Percentiles rank a stretch among this genome's conserved stretches.
Evolutionary conservation across 2,888 invertebrate genomes (phyloP).

Genomic region (Drosophila melanocephala): DNA sequence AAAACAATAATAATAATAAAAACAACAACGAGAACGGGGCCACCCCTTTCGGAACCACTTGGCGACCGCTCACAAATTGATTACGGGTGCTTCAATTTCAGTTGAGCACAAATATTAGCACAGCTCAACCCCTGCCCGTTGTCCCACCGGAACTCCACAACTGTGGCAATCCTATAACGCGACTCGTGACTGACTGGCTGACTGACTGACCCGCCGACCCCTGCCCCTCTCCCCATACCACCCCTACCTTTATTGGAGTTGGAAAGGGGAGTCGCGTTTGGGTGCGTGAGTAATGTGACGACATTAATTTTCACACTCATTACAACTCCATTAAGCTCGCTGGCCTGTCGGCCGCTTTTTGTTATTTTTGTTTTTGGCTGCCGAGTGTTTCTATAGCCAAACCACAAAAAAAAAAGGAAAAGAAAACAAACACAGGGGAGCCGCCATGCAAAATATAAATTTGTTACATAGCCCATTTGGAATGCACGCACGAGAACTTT

Average conservation of each 20-base stretch:
- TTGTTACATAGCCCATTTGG: constrained; percentile 47
- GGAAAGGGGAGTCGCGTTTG: constrained; percentile 38
- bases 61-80: constrained; percentile 43
- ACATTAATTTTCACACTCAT: constrained; percentile 82
- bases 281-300: constrained; percentile 81
- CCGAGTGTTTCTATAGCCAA: constrained; percentile 8
- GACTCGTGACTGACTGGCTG: background rate
- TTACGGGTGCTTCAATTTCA: constrained; percentile 55
- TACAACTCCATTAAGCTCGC: constrained; percentile 76
- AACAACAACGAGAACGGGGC: background rate
- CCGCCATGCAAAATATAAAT: constrained; percentile 47
- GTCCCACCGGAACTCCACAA: background rate
- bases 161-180: constrained; percentile 15
- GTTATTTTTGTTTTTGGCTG: constrained; percentile 27
- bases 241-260: background rate
- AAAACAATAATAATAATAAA: constrained; percentile 1
- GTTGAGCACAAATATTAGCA: constrained; percentile 67
- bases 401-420: background rate
- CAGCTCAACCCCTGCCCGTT: constrained; percentile 16
- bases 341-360: constrained; percentile 41
- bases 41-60: constrained; percentile 28
- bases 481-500: constrained; percentile 71
- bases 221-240: background rate
- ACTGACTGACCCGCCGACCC: background rate
- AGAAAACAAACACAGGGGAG: background rate